Percentiles rank a stretch among this genome's conserved stretches.
phyloP scores from a whole-genome alignment of 2,113 vertebrate species.

The Actinemys pallida region DNA sequence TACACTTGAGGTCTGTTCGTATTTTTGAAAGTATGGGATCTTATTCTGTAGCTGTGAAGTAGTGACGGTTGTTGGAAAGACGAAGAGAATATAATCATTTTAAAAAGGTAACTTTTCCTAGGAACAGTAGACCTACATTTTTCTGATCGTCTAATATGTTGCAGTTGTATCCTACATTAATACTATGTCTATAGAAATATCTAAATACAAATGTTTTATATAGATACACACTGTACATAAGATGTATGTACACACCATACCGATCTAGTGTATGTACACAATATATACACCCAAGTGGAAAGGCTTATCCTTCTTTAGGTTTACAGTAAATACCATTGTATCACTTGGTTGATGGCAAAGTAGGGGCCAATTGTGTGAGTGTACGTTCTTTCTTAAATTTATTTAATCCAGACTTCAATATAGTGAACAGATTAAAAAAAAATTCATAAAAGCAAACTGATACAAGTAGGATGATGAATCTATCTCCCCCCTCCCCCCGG shows the following conservation, averaged over 20 bases:
- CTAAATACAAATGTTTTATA: too few relatives aligned
- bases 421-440: neutral
- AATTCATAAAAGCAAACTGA: neutral
- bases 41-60: neutral
- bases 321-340: neutral
- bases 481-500: too few relatives aligned
- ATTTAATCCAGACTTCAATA: neutral
- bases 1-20: neutral
- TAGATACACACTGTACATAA: neutral
- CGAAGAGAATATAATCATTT: neutral
- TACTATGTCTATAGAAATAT: too few relatives aligned
- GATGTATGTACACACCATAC: neutral
- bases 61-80: neutral
- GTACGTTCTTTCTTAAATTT: neutral
- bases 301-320: neutral
- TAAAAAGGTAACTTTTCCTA: neutral
- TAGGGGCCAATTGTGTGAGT: neutral
- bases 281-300: neutral
- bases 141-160: neutral
- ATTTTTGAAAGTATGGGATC: neutral
- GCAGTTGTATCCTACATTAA: neutral
- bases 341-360: neutral
- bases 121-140: too few relatives aligned
- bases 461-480: neutral
- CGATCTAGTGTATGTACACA: too few relatives aligned